Evolutionary conservation across 2,113 vertebrate genomes (phyloP), one percentile per base, ranked within the genome.

Genomic region (Antechinus flavipes): DNA sequence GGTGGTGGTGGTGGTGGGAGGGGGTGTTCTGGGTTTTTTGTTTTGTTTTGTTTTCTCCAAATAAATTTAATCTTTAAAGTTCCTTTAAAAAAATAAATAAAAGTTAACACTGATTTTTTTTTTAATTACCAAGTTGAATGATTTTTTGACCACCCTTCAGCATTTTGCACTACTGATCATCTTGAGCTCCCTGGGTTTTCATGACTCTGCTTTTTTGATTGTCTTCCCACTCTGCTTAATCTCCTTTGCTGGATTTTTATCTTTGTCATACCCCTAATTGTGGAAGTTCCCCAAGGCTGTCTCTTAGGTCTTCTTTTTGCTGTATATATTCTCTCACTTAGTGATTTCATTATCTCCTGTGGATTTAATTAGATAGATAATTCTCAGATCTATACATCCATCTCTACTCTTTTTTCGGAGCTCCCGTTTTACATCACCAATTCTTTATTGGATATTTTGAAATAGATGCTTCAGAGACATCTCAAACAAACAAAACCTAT

Each of bases 31-130:
- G 35, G 76, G 94, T 91, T 92, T 93, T 94, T 89, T 52, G 50
- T 11, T 52, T 52, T 52, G 50, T 52, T 52, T 98, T 97, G 97
- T 98, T 98, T 98, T 96, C 97, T 98, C 97, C 98, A 98, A 98
- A 98, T 98, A 98, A 98, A 98, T 97, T 97, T 97, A 97, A 98
- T 98, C 98, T 98, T 98, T 98, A 98, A 98, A 98, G 97, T 98
- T 98, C 92, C 92, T 42, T 84, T 93, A 93, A 89, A 95, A 93
- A 52, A 54, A 61, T 61, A 61, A 11, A 30, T 61, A 19, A 84
- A 84, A 84, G 68, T 84, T 84, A 84, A 19, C 35, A 84, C 42
- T 42, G 68, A 84, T 84, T n/a, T 23, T 52, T 52, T 52, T 52
- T 84, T 84, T 4, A 42, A 23, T 84, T 42, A 23, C 5, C n/a